phyloP scores from a whole-genome alignment of 2,888 invertebrate genomes.

The Nephrotoma flavescens region DNA sequence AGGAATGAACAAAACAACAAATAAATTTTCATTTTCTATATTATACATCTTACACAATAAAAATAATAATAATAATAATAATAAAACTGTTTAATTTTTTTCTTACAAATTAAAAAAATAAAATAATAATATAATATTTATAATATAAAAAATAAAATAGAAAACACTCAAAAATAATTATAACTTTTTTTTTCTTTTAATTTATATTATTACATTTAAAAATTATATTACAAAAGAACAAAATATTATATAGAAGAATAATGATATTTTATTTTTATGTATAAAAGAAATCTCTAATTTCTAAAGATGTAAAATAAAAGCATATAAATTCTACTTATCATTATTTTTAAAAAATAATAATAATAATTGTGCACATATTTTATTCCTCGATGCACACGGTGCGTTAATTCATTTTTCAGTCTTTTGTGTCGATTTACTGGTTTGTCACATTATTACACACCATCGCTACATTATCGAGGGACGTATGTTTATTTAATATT shows the following conservation, averaged over 20 bases:
- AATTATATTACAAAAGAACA: background rate
- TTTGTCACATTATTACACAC: background rate
- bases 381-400: background rate
- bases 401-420: background rate
- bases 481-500: background rate
- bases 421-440: background rate
- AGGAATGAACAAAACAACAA: background rate
- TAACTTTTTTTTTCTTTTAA: background rate
- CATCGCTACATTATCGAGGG: background rate
- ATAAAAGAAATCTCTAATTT: background rate
- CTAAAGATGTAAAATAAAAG: background rate
- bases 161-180: background rate
- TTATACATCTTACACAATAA: background rate
- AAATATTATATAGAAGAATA: background rate
- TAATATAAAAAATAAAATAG: background rate
- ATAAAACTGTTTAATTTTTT: background rate
- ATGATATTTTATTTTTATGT: background rate
- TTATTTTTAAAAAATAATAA: background rate
- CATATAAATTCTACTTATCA: background rate
- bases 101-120: background rate
- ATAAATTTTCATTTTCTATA: background rate
- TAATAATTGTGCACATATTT: background rate
- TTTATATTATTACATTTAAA: background rate
- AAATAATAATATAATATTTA: background rate
- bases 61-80: background rate